Conservation (phyloP, 2,113 vertebrate species). For the Triplophysa tibetana region DNA sequence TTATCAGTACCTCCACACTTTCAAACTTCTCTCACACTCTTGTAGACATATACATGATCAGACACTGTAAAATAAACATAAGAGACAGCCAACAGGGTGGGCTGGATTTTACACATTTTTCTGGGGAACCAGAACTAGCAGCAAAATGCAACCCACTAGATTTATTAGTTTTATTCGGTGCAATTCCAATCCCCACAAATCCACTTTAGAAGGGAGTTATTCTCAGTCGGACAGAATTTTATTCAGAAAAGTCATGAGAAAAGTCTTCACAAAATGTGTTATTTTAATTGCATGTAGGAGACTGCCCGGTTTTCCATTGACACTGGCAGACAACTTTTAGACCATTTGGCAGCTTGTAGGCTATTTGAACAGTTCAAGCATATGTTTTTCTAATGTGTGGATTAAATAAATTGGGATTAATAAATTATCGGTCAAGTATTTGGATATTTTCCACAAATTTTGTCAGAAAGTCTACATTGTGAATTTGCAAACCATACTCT, state of each 20-base stretch:
- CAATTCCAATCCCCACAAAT: slow-evolving; percentile 7
- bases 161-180: slow-evolving; percentile 28
- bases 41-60: slow-evolving; percentile 17
- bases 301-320: slow-evolving; percentile 21
- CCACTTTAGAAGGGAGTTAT: slow-evolving; percentile 18
- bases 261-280: not conserved
- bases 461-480: not conserved
- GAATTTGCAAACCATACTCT: not conserved
- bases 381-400: not conserved
- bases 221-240: not conserved
- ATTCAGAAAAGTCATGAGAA: slow-evolving; percentile 16
- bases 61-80: slow-evolving; percentile 34
- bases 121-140: slow-evolving; percentile 14
- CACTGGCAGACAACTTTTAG: slow-evolving; percentile 1
- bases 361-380: not conserved
- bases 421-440: slow-evolving; percentile 18
- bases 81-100: slow-evolving; percentile 29
- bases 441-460: not conserved
- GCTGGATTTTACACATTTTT: slow-evolving; percentile 20
- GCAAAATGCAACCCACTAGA: slow-evolving; percentile 1
- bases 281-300: not conserved
- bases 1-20: slow-evolving; percentile 3
- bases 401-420: slow-evolving; percentile 11
- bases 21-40: not conserved
- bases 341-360: slow-evolving; percentile 2